phyloP scores from a whole-genome alignment of 2,888 invertebrate genomes.

The Drosophila leonis region DNA sequence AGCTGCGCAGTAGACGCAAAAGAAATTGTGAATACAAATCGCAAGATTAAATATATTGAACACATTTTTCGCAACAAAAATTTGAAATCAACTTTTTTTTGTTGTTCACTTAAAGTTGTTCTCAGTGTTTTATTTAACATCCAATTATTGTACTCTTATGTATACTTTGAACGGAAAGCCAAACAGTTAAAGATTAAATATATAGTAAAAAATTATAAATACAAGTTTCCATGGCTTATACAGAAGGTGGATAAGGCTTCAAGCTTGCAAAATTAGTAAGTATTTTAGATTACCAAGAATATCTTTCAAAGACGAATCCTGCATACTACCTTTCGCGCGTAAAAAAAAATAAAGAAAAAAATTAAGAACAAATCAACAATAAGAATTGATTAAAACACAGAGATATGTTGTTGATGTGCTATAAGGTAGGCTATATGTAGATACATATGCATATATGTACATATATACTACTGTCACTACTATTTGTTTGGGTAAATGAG shows the following conservation, averaged over 20 bases:
- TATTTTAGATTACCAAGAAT: background rate
- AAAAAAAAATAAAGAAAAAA: background rate
- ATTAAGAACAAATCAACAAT: background rate
- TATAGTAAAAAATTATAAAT: background rate
- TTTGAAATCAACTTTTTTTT: background rate
- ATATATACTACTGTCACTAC: background rate
- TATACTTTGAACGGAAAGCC: background rate
- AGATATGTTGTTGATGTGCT: background rate
- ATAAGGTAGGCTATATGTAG: background rate
- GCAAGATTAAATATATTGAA: conserved; percentile 34
- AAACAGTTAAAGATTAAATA: background rate
- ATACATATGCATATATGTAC: background rate
- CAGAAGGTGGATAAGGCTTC: conserved; percentile 29
- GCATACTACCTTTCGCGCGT: background rate
- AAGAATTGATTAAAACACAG: background rate
- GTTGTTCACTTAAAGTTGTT: background rate
- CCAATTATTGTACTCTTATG: background rate
- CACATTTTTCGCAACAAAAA: conserved; percentile 21
- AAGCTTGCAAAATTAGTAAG: conserved; percentile 26
- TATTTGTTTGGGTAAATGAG: background rate
- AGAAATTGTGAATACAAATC: conserved; percentile 43
- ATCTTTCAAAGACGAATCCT: background rate
- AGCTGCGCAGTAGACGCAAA: conserved; percentile 48
- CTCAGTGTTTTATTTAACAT: background rate
- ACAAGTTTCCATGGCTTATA: background rate